Base-by-base conservation (phyloP, 2,113 vertebrate species). In the Sinocyclocheilus anophthalmus region DNA sequence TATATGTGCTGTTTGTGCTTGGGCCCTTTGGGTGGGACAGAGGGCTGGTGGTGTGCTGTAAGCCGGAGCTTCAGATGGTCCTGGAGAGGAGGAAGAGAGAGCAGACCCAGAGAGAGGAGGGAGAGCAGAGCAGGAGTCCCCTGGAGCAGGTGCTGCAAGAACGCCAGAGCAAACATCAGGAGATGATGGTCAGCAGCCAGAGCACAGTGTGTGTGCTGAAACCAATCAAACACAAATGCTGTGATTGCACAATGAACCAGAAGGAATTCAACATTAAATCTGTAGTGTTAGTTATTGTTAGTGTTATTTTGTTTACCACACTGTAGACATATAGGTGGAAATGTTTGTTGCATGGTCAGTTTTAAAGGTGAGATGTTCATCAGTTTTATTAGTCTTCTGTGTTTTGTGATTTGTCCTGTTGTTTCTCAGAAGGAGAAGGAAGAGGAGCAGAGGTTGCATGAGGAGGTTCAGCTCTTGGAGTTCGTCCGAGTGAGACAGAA, bases 401-500 rank as follows among this genome's bases (percentile, higher is more conserved):
- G 37, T 57, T 67, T 50, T 37, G 1, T 37, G 10, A 18, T 59
- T 14, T 61, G 12, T 70, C 3, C 37, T 76, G 59, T 81, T 12
- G 24, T 3, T 11, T 20, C 3, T 67, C 89, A 95, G 94, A 91
- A 2, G 81, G 91, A 93, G 76, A 92, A 86, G 39, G 88, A 93
- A 59, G 81, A 90, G 12, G 91, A 92, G 30, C 90, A 93, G 79
- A 88, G 86, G n/a, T 2, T 77, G 0, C 89, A 5, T 8, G 92
- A 91, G 6, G 93, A 94, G 22, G 83, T 91, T 61, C 92, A 95
- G 85, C 45, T 94, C 61, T 81, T 93, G 88, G 94, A 95, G 90
- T 93, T 95, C 42, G 86, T 94, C 9, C 42, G 91, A 88, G 94
- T 95, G 39, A 92, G 92, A 86, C 93, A 94, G 89, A 95, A 94